Conservation (phyloP, 2,888 invertebrate genomes). For the Masnerella sp. region DNA sequence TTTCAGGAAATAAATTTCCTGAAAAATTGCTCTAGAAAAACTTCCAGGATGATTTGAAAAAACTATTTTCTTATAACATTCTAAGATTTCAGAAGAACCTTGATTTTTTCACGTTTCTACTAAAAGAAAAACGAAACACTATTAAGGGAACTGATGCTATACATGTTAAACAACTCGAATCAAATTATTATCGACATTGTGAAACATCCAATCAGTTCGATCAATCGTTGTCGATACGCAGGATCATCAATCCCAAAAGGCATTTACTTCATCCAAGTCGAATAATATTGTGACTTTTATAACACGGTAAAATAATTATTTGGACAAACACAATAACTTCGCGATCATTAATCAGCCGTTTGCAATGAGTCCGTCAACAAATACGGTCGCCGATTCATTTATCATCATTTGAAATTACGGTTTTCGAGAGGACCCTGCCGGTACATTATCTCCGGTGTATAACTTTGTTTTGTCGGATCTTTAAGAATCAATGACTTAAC, state of each 20-base stretch:
- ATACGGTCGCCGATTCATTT: slow-evolving; percentile 76
- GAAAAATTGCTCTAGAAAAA: too few species aligned
- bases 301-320: slow-evolving; percentile 55
- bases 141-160: background rate
- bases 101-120: too few species aligned
- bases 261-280: slow-evolving; percentile 31
- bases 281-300: slow-evolving; percentile 57
- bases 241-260: slow-evolving; percentile 45
- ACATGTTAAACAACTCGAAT: slow-evolving; percentile 14
- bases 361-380: slow-evolving; percentile 73
- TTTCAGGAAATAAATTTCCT: too few species aligned
- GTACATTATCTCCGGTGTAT: slow-evolving; percentile 29
- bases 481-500: slow-evolving; percentile 32
- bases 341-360: slow-evolving; percentile 70
- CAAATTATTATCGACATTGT: slow-evolving; percentile 22
- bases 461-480: slow-evolving; percentile 25
- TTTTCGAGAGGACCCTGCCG: slow-evolving; percentile 25
- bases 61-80: too few species aligned
- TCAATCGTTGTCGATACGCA: slow-evolving; percentile 31
- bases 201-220: slow-evolving; percentile 12
- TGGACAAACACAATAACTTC: slow-evolving; percentile 54
- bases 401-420: slow-evolving; percentile 73
- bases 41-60: too few species aligned
- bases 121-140: background rate
- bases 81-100: too few species aligned